phyloP scores from a whole-genome alignment of 2,113 vertebrate species.

The Peromyscus maniculatus region DNA sequence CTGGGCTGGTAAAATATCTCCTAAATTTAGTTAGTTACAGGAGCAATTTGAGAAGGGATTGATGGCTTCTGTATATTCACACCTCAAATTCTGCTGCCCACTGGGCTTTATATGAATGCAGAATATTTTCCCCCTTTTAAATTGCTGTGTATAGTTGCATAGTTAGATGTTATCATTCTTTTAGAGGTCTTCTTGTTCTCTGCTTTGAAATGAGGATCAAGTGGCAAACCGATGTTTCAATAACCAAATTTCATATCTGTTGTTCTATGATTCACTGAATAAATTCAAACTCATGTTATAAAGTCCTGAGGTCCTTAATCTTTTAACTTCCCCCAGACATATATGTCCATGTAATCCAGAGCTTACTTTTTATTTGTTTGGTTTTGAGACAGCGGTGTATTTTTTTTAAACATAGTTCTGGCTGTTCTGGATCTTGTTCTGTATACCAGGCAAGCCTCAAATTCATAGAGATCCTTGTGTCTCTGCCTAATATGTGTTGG shows the following conservation, averaged over 20 bases:
- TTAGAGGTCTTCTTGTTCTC: neutral
- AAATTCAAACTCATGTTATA: neutral
- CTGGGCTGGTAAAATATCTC: neutral
- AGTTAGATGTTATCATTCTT: neutral
- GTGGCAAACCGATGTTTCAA: neutral
- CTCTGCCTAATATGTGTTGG: neutral
- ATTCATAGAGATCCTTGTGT: neutral
- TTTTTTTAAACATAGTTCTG: too few relatives aligned
- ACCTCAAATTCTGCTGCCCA: neutral
- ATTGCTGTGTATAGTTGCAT: too few relatives aligned
- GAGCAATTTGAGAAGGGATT: neutral
- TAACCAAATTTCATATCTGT: neutral
- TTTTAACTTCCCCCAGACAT: neutral
- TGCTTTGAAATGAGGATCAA: neutral
- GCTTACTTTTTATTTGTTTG: neutral
- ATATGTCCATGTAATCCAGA: neutral
- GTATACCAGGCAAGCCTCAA: neutral
- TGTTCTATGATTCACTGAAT: neutral
- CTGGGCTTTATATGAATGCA: neutral
- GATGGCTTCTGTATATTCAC: neutral
- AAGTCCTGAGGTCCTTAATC: neutral
- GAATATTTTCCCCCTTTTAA: neutral
- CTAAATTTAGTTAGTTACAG: neutral
- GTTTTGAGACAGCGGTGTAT: neutral
- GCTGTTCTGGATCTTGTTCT: neutral